phyloP scores from a whole-genome alignment of 2,888 invertebrate species.

The Operophtera brumata region DNA sequence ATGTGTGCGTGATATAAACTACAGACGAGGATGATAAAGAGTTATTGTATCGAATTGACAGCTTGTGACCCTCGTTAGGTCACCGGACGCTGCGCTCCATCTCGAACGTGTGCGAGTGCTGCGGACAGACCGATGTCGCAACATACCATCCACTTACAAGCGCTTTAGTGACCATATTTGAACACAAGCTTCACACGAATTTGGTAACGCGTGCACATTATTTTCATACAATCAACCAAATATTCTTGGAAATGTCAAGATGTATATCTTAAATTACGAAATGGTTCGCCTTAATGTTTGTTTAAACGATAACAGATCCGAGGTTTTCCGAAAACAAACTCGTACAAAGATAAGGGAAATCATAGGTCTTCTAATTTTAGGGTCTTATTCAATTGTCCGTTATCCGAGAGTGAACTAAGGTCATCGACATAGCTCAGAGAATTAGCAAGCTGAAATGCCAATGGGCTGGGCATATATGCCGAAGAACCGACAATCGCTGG shows the following conservation, averaged over 20 bases:
- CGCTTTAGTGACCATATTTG: constrained; percentile 34
- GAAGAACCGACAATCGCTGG: too few relatives aligned
- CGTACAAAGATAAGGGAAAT: constrained; percentile 3
- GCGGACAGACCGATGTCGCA: constrained; percentile 40
- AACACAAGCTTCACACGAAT: constrained; percentile 24
- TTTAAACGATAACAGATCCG: constrained; percentile 7
- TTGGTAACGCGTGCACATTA: constrained; percentile 31
- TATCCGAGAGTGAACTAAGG: too few relatives aligned
- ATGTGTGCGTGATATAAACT: constrained; percentile 37
- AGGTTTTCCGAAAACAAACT: neutral
- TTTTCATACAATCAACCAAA: constrained; percentile 32
- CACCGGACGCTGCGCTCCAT: constrained; percentile 52
- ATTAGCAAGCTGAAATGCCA: too few relatives aligned
- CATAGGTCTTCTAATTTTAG: neutral
- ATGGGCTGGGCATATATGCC: too few relatives aligned
- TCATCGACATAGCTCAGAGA: too few relatives aligned
- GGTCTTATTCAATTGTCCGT: too few relatives aligned
- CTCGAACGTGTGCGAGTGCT: constrained; percentile 43
- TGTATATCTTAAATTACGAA: constrained; percentile 21
- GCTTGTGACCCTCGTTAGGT: constrained; percentile 50
- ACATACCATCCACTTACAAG: constrained; percentile 32
- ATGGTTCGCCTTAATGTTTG: constrained; percentile 21
- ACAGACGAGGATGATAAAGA: constrained; percentile 39
- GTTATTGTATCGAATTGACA: constrained; percentile 48
- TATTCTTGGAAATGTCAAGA: constrained; percentile 32